phyloP scores from a whole-genome alignment of 2,888 invertebrate species.

The Zhuqinia jingwanae region DNA sequence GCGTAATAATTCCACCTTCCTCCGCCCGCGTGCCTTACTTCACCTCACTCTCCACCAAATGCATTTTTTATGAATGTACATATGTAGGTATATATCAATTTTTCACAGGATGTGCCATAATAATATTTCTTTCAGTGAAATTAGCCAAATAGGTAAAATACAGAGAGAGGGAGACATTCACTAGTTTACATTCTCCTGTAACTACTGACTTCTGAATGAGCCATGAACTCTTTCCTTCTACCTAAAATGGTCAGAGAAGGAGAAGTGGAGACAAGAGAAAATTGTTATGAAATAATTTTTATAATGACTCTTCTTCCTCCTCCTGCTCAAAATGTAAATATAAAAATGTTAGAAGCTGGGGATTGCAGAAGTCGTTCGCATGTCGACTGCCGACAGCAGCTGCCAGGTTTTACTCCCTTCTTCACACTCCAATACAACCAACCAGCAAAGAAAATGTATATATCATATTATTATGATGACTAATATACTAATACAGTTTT shows the following conservation, averaged over 20 bases:
- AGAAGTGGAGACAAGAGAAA: conserved; percentile 1
- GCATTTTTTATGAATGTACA: not conserved
- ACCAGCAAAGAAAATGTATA: not conserved
- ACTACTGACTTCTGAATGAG: conserved; percentile 9
- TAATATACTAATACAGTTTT: conserved; percentile 31
- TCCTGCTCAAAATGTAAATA: not conserved
- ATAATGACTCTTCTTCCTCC: conserved; percentile 6
- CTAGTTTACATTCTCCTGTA: not conserved
- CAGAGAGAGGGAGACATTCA: not conserved
- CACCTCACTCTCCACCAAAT: conserved; percentile 5
- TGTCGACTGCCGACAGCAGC: conserved; percentile 43
- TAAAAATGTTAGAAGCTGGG: not conserved
- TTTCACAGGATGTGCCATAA: conserved; percentile 44
- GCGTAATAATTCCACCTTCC: conserved; percentile 20
- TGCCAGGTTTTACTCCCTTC: conserved; percentile 4
- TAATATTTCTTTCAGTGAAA: conserved; percentile 45
- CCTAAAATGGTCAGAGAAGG: not conserved
- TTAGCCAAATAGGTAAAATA: not conserved
- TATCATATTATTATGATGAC: conserved; percentile 10
- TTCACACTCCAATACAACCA: not conserved
- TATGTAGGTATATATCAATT: not conserved
- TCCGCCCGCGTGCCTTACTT: conserved; percentile 22
- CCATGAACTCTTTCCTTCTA: conserved; percentile 2
- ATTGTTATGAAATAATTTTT: conserved; percentile 44
- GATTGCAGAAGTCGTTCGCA: conserved; percentile 31